phyloP scores from a whole-genome alignment of 2,797 vertebrate genomes.

The Macrochelys suwanniensis region DNA sequence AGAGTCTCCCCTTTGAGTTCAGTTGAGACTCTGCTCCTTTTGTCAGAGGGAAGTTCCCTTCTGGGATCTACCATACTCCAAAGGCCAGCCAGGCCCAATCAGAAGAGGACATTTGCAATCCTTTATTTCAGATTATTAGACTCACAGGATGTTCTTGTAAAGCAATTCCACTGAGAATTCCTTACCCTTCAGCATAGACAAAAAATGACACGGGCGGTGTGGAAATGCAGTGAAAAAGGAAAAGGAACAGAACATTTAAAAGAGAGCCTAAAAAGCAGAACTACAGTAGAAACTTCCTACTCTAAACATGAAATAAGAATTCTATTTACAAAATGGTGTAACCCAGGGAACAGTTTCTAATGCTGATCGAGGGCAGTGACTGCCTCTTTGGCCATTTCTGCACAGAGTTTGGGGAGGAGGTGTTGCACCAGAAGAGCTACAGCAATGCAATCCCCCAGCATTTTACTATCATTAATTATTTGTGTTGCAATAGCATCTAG shows the following conservation, averaged over 20 bases:
- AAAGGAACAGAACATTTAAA: not conserved
- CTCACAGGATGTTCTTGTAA: not conserved
- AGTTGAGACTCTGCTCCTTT: not conserved
- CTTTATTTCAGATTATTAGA: not conserved
- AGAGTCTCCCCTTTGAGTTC: not conserved
- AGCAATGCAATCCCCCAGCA: not conserved
- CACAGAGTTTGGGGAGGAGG: not conserved
- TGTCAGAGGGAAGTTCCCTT: not conserved
- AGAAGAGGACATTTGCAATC: not conserved
- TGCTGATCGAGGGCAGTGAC: not conserved
- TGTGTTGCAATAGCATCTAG: not conserved
- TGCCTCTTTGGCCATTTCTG: not conserved
- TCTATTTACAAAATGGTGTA: fast-evolving
- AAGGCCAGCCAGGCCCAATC: not conserved
- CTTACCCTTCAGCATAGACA: not conserved
- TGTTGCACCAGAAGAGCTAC: not conserved
- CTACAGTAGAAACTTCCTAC: not conserved
- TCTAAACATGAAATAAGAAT: not conserved
- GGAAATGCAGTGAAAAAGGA: not conserved
- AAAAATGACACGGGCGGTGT: not conserved
- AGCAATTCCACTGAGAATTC: not conserved
- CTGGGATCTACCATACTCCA: not conserved
- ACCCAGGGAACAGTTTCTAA: not conserved
- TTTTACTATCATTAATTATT: not conserved
- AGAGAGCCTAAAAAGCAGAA: not conserved